Evolutionary conservation across 2,113 vertebrate species (phyloP).

Genomic region (Muntiacus reevesi): DNA sequence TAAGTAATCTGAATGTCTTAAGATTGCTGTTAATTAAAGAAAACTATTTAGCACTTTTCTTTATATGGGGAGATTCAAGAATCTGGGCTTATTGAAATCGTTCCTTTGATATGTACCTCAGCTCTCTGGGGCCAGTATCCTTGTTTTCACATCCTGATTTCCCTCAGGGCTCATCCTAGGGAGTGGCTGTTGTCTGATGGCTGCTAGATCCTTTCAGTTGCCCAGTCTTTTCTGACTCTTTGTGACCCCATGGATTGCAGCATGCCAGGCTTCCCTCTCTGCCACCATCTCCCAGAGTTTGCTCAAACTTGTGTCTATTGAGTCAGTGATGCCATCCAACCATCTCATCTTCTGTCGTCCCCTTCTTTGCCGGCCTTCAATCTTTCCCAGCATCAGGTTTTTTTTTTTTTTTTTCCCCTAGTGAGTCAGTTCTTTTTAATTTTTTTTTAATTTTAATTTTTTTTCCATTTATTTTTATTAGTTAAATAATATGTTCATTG

Average conservation of each 20-base stretch:
- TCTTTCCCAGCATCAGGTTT: background rate
- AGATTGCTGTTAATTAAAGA: background rate
- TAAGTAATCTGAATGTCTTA: background rate
- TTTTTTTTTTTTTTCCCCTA: accelerated
- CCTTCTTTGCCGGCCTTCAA: background rate
- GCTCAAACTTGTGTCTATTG: background rate
- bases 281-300: background rate
- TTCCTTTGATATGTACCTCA: background rate
- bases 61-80: background rate
- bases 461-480: no score
- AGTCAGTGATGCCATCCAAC: background rate
- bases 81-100: background rate
- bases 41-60: background rate
- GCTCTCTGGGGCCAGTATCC: background rate
- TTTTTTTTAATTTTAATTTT: no score
- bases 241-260: background rate
- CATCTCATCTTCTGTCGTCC: background rate
- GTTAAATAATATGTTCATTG: no score
- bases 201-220: background rate
- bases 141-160: no score
- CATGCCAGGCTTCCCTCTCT: background rate
- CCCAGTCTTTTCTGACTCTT: background rate
- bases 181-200: background rate
- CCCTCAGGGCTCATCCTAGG: no score
- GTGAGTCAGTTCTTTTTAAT: background rate